phyloP scores from a whole-genome alignment of 2,888 invertebrate genomes.

The Spilarctia lutea region DNA sequence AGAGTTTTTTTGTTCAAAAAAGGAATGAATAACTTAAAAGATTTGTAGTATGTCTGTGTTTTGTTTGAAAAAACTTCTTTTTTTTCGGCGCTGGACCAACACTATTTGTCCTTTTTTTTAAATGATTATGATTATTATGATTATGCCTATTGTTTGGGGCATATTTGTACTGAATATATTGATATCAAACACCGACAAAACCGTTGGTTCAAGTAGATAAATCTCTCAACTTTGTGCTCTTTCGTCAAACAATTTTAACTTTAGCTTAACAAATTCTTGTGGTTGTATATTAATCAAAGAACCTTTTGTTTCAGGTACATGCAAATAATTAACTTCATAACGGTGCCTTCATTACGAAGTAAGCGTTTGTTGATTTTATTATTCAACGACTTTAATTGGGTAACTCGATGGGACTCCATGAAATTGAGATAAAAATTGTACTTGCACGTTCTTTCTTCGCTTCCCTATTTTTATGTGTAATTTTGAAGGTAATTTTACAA shows the following conservation, averaged over 20 bases:
- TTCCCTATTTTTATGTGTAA: constrained; percentile 15
- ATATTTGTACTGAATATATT: not conserved
- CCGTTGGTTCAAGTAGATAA: not conserved
- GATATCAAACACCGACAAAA: not conserved
- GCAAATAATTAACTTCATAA: constrained; percentile 48
- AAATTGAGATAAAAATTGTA: constrained; percentile 30
- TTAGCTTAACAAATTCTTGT: constrained; percentile 25
- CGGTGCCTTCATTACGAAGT: constrained; percentile 39
- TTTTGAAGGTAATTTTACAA: constrained; percentile 15
- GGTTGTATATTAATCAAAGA: constrained; percentile 44
- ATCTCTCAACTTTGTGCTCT: not conserved
- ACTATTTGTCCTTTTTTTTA: not conserved
- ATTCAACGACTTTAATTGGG: constrained; percentile 49
- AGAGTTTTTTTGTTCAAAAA: too few relatives aligned
- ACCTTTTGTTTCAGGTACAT: constrained; percentile 55
- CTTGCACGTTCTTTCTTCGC: constrained; percentile 14
- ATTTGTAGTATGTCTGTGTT: too few relatives aligned
- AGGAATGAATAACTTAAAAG: too few relatives aligned
- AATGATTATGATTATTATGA: not conserved
- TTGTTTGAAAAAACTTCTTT: too few relatives aligned
- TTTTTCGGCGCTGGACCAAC: too few relatives aligned
- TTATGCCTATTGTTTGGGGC: not conserved
- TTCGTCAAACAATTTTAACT: constrained; percentile 1
- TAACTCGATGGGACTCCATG: constrained; percentile 42
- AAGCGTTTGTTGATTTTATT: constrained; percentile 51